A percentile compares a stretch with the other conserved stretches of the same genome.
Evolutionary conservation across 2,888 invertebrate genomes (phyloP).

Genomic region (Cremastobaeus sp.): DNA sequence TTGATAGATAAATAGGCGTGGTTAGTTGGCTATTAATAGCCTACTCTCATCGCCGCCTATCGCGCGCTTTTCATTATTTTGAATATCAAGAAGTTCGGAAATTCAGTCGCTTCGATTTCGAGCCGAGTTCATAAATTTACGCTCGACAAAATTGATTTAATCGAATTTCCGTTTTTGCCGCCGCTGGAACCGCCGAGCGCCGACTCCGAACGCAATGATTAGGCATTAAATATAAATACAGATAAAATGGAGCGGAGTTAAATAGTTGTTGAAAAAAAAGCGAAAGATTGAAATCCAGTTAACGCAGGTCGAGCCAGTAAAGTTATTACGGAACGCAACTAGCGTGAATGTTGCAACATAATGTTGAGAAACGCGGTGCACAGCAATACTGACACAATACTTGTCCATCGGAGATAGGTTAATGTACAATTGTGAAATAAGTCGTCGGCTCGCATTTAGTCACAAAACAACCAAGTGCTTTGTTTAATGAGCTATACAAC

Average conservation of each 20-base stretch:
- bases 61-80: conserved; percentile 33
- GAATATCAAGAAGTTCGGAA: conserved; percentile 15
- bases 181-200: no score
- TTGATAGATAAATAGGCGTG: conserved; percentile 69
- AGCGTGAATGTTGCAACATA: conserved; percentile 37
- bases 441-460: conserved; percentile 47
- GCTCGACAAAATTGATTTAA: conserved; percentile 2
- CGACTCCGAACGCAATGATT: no score
- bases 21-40: conserved; percentile 70
- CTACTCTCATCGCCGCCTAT: conserved; percentile 49
- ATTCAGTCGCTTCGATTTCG: no score
- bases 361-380: conserved; percentile 29
- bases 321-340: conserved; percentile 33
- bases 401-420: conserved; percentile 54
- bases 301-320: conserved; percentile 10
- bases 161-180: no score
- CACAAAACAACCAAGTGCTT: conserved; percentile 15
- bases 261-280: not conserved
- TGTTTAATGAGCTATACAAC: conserved; percentile 21
- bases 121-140: conserved; percentile 10
- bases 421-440: conserved; percentile 58
- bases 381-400: conserved; percentile 40
- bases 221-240: not conserved
- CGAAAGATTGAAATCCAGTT: conserved; percentile 9
- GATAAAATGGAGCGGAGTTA: not conserved